These are phyloP conservation scores for Eurypyga helias DNA, from an alignment of 2,113 vertebrate species.

Conservation along the genomic window DNA sequence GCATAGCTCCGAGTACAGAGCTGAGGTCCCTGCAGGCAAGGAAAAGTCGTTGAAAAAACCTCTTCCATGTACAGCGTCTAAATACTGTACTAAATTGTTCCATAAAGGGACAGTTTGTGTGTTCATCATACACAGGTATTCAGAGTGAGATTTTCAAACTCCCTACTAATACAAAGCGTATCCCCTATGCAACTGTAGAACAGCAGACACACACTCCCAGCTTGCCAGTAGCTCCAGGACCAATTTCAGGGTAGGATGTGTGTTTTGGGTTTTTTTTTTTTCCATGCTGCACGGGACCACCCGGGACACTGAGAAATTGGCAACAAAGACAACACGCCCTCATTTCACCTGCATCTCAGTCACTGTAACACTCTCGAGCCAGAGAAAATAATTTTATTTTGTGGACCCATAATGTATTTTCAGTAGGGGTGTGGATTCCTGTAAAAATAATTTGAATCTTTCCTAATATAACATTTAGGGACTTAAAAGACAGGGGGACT, in stretches of 20 bases:
- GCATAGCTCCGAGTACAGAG: not conserved
- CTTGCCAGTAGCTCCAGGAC: not conserved
- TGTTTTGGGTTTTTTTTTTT: not conserved
- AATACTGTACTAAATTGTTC: not conserved
- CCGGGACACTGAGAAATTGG: not conserved
- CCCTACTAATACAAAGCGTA: not conserved
- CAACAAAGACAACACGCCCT: not conserved
- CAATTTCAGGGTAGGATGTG: not conserved
- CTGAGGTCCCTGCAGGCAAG: fast-evolving
- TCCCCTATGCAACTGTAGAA: not conserved
- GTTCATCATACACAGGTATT: not conserved
- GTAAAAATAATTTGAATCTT: not conserved
- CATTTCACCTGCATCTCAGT: not conserved
- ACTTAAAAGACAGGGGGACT: not conserved
- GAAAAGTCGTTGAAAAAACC: not conserved
- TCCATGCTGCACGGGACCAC: not conserved
- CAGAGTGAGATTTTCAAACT: not conserved
- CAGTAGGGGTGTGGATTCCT: not conserved
- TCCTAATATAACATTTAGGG: not conserved
- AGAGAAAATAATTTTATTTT: not conserved
- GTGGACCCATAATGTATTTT: not conserved
- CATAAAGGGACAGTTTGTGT: not conserved
- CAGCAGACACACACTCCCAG: not conserved
- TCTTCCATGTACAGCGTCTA: not conserved
- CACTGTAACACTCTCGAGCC: not conserved